A percentile compares a stretch with the other conserved stretches of the same genome.
These are phyloP conservation scores for Australoheros facetus DNA, from an alignment of 2,797 vertebrate species.

Conservation along the genomic window DNA sequence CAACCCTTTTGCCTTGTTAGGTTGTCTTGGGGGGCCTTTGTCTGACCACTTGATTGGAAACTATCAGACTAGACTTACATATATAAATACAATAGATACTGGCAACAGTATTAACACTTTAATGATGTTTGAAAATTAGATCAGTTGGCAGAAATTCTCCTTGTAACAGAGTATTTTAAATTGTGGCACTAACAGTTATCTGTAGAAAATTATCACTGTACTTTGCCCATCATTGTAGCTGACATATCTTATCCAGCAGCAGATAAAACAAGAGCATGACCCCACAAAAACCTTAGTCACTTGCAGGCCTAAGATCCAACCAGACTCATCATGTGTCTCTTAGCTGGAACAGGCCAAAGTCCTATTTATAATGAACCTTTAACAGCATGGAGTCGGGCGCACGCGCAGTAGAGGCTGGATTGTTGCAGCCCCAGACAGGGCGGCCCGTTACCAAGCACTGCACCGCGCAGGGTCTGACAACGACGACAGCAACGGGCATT, in stretches of 20 bases:
- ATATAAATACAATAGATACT: neutral
- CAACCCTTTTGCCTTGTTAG: neutral
- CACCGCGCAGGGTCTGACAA: conserved; percentile 67
- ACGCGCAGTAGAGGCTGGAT: conserved; percentile 67
- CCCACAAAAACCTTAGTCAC: conserved; percentile 30
- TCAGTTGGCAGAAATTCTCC: neutral
- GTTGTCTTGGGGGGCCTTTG: too few relatives aligned
- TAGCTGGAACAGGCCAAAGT: conserved; percentile 57
- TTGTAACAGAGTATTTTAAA: too few relatives aligned
- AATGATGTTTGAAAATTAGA: neutral
- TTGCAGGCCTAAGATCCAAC: conserved; percentile 27
- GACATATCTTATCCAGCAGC: neutral
- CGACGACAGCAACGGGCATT: conserved; percentile 61
- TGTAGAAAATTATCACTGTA: neutral
- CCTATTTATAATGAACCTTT: conserved; percentile 76
- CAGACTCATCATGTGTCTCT: conserved; percentile 62
- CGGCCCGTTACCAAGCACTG: conserved; percentile 78
- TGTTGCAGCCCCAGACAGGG: conserved; percentile 78
- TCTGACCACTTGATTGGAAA: neutral
- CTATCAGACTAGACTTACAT: neutral
- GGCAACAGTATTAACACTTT: neutral
- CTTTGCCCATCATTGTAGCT: neutral
- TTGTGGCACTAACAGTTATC: neutral
- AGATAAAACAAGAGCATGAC: conserved; percentile 15
- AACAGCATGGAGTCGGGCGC: conserved; percentile 76